A percentile compares a stretch with the other conserved stretches of the same genome.
These are phyloP conservation scores for Labeo calbasu DNA, from an alignment of 2,797 vertebrate species.

Conservation along the genomic window DNA sequence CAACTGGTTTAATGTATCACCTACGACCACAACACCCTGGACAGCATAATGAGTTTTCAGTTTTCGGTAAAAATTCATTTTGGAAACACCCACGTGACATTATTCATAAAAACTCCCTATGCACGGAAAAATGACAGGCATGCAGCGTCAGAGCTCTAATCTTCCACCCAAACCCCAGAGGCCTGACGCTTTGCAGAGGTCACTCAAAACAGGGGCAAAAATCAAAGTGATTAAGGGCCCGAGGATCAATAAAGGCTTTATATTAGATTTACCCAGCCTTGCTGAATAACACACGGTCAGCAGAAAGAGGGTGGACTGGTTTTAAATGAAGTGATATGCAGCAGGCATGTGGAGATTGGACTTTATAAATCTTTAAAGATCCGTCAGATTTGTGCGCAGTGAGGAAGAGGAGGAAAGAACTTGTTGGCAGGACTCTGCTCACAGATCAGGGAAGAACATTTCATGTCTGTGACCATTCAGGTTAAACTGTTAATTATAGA, in stretches of 20 bases:
- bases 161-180: slow-evolving; percentile 56
- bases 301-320: slow-evolving; percentile 66
- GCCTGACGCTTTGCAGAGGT: slow-evolving; percentile 66
- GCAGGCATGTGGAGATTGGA: slow-evolving; percentile 60
- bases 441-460: neutral
- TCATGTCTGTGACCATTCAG: neutral
- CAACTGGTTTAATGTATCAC: neutral
- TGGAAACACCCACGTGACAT: neutral
- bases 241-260: slow-evolving; percentile 80
- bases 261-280: slow-evolving; percentile 77
- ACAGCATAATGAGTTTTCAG: neutral
- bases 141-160: slow-evolving; percentile 17
- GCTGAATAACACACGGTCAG: slow-evolving; percentile 71
- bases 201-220: slow-evolving; percentile 74
- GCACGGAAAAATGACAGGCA: slow-evolving; percentile 13
- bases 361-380: slow-evolving; percentile 70
- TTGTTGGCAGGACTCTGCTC: neutral
- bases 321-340: slow-evolving; percentile 55
- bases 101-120: slow-evolving; percentile 24
- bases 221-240: slow-evolving; percentile 81
- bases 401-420: slow-evolving; percentile 5
- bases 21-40: neutral
- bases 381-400: slow-evolving; percentile 58
- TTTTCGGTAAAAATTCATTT: neutral
- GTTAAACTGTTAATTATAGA: neutral